phyloP scores from a whole-genome alignment of 2,113 vertebrate species.

The Tachysurus fulvidraco region DNA sequence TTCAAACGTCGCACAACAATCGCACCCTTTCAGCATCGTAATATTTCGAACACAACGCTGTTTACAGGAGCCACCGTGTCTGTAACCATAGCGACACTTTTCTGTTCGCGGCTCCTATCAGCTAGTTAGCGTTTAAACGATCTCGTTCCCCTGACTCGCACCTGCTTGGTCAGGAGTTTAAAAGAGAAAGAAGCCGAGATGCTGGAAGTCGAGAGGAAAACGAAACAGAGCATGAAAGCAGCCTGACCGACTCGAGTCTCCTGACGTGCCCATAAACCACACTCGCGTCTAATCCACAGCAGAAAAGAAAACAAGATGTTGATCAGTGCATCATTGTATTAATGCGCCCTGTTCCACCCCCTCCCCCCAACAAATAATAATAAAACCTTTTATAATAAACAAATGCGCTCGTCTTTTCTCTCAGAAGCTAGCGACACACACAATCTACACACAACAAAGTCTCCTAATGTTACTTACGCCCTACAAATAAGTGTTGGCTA shows the following conservation, averaged over 20 bases:
- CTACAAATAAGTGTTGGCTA: not conserved
- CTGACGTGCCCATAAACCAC: not conserved
- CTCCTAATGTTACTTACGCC: not conserved
- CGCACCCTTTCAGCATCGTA: not conserved
- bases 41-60: not conserved
- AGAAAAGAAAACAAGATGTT: too few relatives aligned
- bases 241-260: not conserved
- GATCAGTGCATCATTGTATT: not conserved
- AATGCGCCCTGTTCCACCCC: not conserved
- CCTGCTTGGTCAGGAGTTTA: not conserved
- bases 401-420: not conserved
- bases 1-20: not conserved
- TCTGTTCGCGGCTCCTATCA: not conserved
- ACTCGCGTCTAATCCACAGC: not conserved
- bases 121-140: not conserved
- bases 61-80: too few relatives aligned
- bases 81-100: not conserved
- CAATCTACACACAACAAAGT: not conserved
- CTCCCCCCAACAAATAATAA: not conserved
- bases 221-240: not conserved
- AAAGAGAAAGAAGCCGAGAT: not conserved
- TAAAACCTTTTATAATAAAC: conserved; percentile 10
- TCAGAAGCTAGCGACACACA: not conserved
- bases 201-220: not conserved
- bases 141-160: too few relatives aligned